phyloP scores from a whole-genome alignment of 1,140 invertebrate species.

The Drosophila murphyi region DNA sequence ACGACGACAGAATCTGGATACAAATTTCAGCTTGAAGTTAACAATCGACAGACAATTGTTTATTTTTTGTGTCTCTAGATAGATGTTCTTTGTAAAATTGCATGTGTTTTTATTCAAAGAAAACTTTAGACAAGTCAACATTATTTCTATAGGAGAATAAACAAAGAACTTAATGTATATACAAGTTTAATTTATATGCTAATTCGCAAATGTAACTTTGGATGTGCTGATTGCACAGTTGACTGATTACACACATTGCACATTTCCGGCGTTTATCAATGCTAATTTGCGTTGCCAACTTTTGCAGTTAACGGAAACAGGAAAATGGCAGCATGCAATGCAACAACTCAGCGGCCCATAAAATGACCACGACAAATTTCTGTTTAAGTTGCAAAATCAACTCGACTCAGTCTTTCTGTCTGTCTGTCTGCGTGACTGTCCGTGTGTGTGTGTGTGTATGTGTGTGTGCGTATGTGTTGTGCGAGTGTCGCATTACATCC shows the following conservation, averaged over 20 bases:
- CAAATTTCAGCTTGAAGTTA: too few relatives aligned
- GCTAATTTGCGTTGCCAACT: slow-evolving; percentile 46
- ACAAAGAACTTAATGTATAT: too few relatives aligned
- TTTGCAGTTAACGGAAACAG: slow-evolving; percentile 29
- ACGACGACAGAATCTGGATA: too few relatives aligned
- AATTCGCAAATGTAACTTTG: too few relatives aligned
- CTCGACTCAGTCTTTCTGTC: not conserved
- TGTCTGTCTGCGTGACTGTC: not conserved
- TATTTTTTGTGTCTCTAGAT: too few relatives aligned
- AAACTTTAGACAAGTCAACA: too few relatives aligned
- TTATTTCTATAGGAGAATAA: too few relatives aligned
- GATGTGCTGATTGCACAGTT: not conserved
- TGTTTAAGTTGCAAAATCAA: slow-evolving; percentile 1
- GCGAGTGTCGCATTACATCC: slow-evolving; percentile 25
- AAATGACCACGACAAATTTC: not conserved
- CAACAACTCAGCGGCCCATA: slow-evolving; percentile 1
- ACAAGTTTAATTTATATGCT: too few relatives aligned
- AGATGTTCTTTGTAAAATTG: too few relatives aligned
- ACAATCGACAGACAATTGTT: too few relatives aligned
- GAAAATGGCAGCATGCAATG: slow-evolving; percentile 4
- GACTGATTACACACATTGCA: slow-evolving; percentile 1
- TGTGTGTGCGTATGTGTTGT: not conserved
- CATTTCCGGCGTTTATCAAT: slow-evolving; percentile 54
- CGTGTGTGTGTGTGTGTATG: not conserved
- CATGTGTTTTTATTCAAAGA: too few relatives aligned